A percentile compares a stretch with the other conserved stretches of the same genome.
Conservation (phyloP, 2,797 vertebrate genomes). For the Sebastes miniatus region DNA sequence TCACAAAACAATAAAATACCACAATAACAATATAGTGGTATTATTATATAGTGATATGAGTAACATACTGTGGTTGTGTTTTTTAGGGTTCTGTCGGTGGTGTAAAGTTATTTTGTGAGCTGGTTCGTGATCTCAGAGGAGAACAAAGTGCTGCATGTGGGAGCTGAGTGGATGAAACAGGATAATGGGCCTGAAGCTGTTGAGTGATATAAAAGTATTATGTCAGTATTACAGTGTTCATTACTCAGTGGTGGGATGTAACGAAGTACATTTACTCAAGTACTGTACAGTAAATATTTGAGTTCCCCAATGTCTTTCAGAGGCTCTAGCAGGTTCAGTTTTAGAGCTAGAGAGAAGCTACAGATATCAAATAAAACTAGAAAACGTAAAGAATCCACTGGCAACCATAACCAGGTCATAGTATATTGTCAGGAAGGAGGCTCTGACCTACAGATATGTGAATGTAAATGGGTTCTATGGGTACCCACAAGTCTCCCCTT, state of each 20-base stretch:
- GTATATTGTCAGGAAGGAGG: no score
- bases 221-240: neutral
- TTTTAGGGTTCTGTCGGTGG: neutral
- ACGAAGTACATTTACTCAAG: neutral
- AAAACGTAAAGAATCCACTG: no score
- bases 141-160: slow-evolving; percentile 39
- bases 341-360: no score
- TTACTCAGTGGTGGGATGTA: neutral
- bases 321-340: no score
- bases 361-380: no score
- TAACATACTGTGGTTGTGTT: neutral
- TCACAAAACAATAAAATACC: neutral
- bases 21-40: neutral
- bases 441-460: no score
- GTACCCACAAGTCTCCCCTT: no score
- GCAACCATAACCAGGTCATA: no score
- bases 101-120: slow-evolving; percentile 35
- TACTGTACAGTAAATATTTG: neutral
- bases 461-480: no score
- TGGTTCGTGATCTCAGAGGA: slow-evolving; percentile 23
- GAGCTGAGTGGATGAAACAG: slow-evolving; percentile 45
- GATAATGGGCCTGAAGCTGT: slow-evolving; percentile 20
- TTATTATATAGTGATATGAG: neutral
- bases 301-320: neutral
- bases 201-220: neutral